Evolutionary conservation across 2,113 vertebrate species (phyloP), one percentile per base, ranked within the genome.

Genomic region (Theristicus caerulescens): DNA sequence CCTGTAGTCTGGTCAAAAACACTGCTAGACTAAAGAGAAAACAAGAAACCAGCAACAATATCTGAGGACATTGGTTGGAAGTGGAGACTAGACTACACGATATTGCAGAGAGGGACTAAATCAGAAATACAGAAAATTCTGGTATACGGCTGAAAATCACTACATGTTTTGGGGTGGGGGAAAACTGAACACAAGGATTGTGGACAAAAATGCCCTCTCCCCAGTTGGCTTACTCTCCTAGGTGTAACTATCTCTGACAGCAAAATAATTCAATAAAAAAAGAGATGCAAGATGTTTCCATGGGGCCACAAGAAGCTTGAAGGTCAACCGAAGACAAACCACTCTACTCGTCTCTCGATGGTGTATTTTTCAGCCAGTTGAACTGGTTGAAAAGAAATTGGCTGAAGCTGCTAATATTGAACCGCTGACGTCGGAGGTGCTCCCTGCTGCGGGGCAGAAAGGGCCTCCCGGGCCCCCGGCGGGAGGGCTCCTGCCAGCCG

Each of bases 341-440:
- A 49, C 81, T 26, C 26, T 31, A 27, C 36, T 36, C 1, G 0
- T 59, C 38, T 61, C 80, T 38, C 14, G 36, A 47, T 10, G 31
- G 34, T 51, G 8, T 11, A 34, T 61, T 84, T 85, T 38, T 62
- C 49, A 92, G 58, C 8, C 54, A 91, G 58, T 1, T 86, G 55
- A 88, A 74, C 31, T 13, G 47, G 14, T 6, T 82, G 11, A 64
- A 83, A 78, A 6, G 0, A 36, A 85, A 77, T 4, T 25, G 38
- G 67, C 13, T 78, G 55, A 78, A 81, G 59, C 19, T 85, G 54
- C 34, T 57, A 65, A 25, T 6, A 32, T 16, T 6, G 44, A 87
- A 76, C 3, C 40, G 12, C 82, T 55, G 27, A 42, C 2, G 8
- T 8, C 0, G 0, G 5, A 79, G 34, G 58, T 0, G 14, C 10